Percentiles rank a stretch among this genome's conserved stretches.
Conservation (phyloP, 2,888 invertebrate genomes). For the Furcula furcula region DNA sequence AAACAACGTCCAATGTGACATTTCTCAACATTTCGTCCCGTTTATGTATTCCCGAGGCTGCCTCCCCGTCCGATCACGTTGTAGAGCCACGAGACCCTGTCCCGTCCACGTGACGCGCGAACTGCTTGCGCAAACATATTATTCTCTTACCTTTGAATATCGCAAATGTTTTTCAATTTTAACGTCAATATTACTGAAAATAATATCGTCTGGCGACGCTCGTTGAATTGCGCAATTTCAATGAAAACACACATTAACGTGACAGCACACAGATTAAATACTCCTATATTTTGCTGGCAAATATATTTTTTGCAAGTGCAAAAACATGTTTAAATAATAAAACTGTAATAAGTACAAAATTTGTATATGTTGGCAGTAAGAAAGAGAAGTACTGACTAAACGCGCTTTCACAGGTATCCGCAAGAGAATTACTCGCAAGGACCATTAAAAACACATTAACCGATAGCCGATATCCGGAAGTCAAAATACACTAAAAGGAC, state of each 20-base stretch:
- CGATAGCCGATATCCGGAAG: conserved; percentile 33
- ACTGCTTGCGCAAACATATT: conserved; percentile 45
- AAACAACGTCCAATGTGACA: conserved; percentile 17
- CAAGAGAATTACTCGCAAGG: not conserved
- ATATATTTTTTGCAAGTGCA: no score
- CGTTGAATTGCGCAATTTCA: conserved; percentile 4
- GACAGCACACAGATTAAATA: no score
- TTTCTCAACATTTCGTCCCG: conserved; percentile 14
- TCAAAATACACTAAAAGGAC: conserved; percentile 54
- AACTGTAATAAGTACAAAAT: no score
- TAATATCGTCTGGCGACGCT: not conserved
- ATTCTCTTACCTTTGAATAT: conserved; percentile 37
- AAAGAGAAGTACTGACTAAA: no score
- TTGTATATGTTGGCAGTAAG: no score
- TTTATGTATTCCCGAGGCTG: conserved; percentile 23
- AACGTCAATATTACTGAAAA: conserved; percentile 4
- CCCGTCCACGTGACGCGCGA: conserved; percentile 38
- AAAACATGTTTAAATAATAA: no score
- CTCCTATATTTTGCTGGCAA: no score
- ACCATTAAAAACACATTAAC: not conserved
- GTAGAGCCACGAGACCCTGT: conserved; percentile 49
- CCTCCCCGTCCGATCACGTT: conserved; percentile 50
- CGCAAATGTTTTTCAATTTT: conserved; percentile 23
- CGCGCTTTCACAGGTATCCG: no score
- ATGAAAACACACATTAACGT: no score